Percentiles rank a stretch among this genome's conserved stretches.
Evolutionary conservation across 2,888 invertebrate species (phyloP).

Genomic region (Pinctada fucata): DNA sequence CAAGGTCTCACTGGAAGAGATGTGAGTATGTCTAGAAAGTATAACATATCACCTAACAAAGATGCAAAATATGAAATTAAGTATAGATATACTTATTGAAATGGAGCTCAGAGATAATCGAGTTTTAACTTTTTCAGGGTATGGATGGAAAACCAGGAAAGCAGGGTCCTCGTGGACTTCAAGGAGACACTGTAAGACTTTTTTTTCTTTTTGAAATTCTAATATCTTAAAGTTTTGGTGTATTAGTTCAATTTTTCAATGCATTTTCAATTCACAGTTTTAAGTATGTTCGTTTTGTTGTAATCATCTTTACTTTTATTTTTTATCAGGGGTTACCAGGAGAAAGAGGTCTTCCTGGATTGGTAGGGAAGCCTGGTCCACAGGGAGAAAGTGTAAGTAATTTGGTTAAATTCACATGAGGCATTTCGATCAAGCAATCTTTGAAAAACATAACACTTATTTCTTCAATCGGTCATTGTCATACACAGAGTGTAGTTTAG

Average conservation of each 20-base stretch:
- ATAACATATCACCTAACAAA: too few relatives aligned
- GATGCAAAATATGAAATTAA: too few relatives aligned
- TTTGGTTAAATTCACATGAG: too few relatives aligned
- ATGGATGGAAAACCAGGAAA: conserved; percentile 41
- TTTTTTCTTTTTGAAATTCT: background rate
- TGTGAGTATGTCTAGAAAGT: conserved; percentile 1
- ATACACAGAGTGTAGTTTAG: too few relatives aligned
- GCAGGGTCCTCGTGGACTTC: conserved; percentile 70
- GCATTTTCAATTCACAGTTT: background rate
- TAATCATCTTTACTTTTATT: background rate
- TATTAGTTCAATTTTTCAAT: background rate
- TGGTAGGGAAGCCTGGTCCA: conserved; percentile 43
- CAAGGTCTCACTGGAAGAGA: conserved; percentile 41
- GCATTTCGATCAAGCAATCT: background rate
- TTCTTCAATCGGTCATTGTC: background rate
- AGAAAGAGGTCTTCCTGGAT: conserved; percentile 42
- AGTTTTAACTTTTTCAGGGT: conserved; percentile 42
- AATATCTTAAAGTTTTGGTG: too few relatives aligned
- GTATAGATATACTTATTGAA: too few relatives aligned
- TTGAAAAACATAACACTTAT: background rate
- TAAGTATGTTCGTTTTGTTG: background rate
- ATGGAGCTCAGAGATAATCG: background rate
- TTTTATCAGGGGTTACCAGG: conserved; percentile 46
- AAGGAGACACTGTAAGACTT: conserved; percentile 78
- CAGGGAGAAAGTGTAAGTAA: conserved; percentile 55